phyloP scores from a whole-genome alignment of 1,140 invertebrate genomes.

The Catajapyx aquilonaris region DNA sequence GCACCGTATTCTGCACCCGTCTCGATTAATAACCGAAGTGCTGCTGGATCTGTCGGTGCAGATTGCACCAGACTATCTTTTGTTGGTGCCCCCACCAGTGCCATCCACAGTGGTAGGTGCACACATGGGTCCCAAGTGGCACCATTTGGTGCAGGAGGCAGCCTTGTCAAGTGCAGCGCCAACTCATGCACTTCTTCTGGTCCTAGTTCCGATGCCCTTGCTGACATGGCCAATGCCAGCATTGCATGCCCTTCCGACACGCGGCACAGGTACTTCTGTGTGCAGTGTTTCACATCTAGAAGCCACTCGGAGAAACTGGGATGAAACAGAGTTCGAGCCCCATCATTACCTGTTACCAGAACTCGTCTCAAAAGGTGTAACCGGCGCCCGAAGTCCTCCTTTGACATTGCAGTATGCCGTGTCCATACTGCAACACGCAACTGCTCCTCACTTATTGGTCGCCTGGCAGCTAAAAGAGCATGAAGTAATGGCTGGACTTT shows the following conservation, averaged over 20 bases:
- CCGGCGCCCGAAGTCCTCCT: slow-evolving; percentile 65
- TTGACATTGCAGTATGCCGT: slow-evolving; percentile 51
- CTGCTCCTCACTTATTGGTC: slow-evolving; percentile 57
- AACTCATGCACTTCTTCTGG: slow-evolving; percentile 30
- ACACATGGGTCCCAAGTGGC: slow-evolving; percentile 32
- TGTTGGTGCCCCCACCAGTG: slow-evolving; percentile 37
- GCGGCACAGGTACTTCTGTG: slow-evolving; percentile 76
- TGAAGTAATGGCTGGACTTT: slow-evolving; percentile 71
- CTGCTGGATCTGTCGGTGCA: slow-evolving; percentile 33
- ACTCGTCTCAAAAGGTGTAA: slow-evolving; percentile 55
- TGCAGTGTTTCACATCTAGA: slow-evolving; percentile 88
- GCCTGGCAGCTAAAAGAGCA: slow-evolving; percentile 64
- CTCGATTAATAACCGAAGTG: slow-evolving; percentile 38
- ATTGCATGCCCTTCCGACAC: slow-evolving; percentile 71
- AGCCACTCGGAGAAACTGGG: slow-evolving; percentile 87
- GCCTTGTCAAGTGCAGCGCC: slow-evolving; percentile 27
- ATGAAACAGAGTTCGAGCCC: slow-evolving; percentile 39
- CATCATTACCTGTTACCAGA: slow-evolving; percentile 31
- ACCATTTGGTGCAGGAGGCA: slow-evolving; percentile 5
- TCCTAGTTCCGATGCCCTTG: slow-evolving; percentile 28
- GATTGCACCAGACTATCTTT: slow-evolving; percentile 33
- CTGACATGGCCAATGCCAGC: slow-evolving; percentile 62
- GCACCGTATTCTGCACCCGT: slow-evolving; percentile 32
- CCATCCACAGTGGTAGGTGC: slow-evolving; percentile 39
- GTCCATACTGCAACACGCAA: slow-evolving; percentile 62